Base-by-base conservation (phyloP, 2,113 vertebrate genomes). In the Dolichallabes microphthalmus region DNA sequence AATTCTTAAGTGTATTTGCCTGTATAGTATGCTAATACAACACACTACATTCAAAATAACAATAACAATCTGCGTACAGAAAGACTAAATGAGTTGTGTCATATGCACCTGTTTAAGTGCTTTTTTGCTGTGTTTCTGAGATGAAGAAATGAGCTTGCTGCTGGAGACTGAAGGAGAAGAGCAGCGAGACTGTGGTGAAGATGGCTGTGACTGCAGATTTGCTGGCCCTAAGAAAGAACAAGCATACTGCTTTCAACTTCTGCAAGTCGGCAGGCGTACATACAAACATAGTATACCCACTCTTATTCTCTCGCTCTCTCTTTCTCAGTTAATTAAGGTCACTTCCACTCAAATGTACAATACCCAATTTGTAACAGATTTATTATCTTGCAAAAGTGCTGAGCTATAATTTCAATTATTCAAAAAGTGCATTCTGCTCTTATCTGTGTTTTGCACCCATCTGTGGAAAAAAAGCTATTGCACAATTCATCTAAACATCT, bases 81-180 rank as follows among this genome's bases (percentile, higher is more conserved):
- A 76, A 52, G 20, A 69, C 6, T 27, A 27, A 71, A 10, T 11
- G 45, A 22, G 45, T 22, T 2, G 45, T 7, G 50, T 45, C 45
- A 39, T 20, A 17, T 66, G 85, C 93, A 99, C 98, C 97, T 99
- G 98, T 86, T 98, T 99, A 74, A 99, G 92, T 3, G 98, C 98
- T 91, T 98, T 99, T 94, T 99, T 99, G 96, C 96, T 97, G 95
- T 98, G 98, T 93, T 99, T 98, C 96, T 99, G 98, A 2, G 98
- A 98, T 14, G 96, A 96, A 77, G 98, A 99, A 93, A 99, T 97
- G 92, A 96, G 94, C 93, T 99, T 99, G 90, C 92, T 92, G 86
- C 94, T 88, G 61, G 97, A 92, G 82, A 98, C 94, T 85, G 97
- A 96, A 9, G 98, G 97, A 10, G 98, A 98, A 0, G 96, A 95